These are phyloP conservation scores for Paradisaea rubra DNA, from an alignment of 2,113 vertebrate genomes.

Conservation along the genomic window DNA sequence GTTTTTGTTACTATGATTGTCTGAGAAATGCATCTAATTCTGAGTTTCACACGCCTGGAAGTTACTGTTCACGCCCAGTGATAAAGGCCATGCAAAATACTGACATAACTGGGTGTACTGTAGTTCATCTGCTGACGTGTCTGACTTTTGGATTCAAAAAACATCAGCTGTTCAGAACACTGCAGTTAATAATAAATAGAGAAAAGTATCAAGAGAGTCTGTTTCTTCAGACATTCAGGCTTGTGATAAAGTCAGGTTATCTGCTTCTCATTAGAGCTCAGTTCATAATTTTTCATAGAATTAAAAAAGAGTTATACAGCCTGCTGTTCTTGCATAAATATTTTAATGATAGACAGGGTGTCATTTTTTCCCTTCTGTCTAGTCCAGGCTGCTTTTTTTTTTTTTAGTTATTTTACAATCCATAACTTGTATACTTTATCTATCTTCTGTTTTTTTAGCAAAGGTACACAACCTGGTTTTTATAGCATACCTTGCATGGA, in stretches of 20 bases:
- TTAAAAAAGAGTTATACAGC: background rate
- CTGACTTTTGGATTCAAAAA: constrained; percentile 13
- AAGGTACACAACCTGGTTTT: background rate
- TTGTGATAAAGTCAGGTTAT: background rate
- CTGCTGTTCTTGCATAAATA: background rate
- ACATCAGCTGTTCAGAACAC: constrained; percentile 1
- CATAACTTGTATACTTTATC: background rate
- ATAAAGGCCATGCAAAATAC: constrained; percentile 55
- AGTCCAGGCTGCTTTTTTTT: background rate
- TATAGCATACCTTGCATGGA: background rate
- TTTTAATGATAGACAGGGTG: background rate
- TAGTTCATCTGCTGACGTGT: constrained; percentile 50
- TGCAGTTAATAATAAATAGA: constrained; percentile 18
- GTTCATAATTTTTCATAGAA: background rate
- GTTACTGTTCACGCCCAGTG: constrained; percentile 57
- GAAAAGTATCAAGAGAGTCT: background rate
- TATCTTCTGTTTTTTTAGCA: background rate
- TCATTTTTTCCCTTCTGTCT: background rate
- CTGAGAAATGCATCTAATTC: constrained; percentile 15
- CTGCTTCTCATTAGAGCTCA: background rate
- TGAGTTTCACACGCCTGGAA: constrained; percentile 44
- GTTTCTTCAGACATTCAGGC: background rate
- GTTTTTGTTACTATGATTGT: background rate
- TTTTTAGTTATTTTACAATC: background rate
- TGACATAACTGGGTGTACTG: constrained; percentile 69